Evolutionary conservation across 1,140 invertebrate species (phyloP), one percentile per base, ranked within the genome.

Genomic region (Trypoxylus dichotomus): DNA sequence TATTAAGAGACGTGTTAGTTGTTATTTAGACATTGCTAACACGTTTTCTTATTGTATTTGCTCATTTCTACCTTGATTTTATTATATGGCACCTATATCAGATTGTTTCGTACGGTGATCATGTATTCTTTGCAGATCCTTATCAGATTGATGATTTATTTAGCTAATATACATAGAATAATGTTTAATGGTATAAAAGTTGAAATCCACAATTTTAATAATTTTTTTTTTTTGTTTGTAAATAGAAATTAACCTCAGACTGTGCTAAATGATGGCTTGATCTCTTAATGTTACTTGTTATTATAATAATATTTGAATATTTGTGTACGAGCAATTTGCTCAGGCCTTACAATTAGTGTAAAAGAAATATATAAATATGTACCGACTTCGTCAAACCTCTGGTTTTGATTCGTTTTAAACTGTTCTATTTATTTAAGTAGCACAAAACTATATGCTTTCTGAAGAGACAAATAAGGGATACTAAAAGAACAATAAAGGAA

Each of bases 241-340:
- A 58, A 58, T n/a, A 58, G 21, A 58, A 58, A 58, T 19, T 58
- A 58, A 58, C 21, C 47, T 58, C 47, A 24, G 60, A 63, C 60
- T 24, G 60, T 63, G 60, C 60, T 63, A 63, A 21, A 63, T 63
- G 25, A 63, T 63, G 60, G 60, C 60, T 63, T 63, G 60, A 63
- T 63, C 60, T 63, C 60, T 63, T 63, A 63, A 63, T 63, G 25
- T 63, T 63, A 63, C 60, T 63, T 24, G 60, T 63, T 63, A 63
- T 58, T 3, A 58, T 58, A 19, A 58, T 58, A 58, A 58, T 37
- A 37, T 37, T 37, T 37, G 32, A 37, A 37, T 37, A 32, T 63
- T 63, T 63, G 60, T 63, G 60, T 63, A 63, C 60, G 60, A 63
- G 60, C 60, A 6, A 11, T 63, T 24, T 24, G 60, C 60, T 63